Evolutionary conservation across 2,797 vertebrate species (phyloP).

Genomic region (Sorex maritimensis): DNA sequence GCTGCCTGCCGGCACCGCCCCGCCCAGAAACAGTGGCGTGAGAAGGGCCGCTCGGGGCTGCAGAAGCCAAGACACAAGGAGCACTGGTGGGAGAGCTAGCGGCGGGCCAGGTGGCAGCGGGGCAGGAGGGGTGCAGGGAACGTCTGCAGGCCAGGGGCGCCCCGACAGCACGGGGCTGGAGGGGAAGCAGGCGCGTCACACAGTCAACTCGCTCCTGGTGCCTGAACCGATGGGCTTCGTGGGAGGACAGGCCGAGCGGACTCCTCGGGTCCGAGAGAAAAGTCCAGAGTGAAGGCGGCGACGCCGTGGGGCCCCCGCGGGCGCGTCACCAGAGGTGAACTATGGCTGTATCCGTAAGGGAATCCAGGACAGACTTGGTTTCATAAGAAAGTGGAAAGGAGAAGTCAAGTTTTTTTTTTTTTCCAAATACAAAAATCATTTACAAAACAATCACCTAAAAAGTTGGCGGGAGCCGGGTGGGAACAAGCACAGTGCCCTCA

Average conservation of each 20-base stretch:
- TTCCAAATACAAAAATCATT: slow-evolving; percentile 85
- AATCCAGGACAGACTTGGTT: not conserved
- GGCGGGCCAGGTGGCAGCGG: not conserved
- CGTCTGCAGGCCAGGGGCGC: not conserved
- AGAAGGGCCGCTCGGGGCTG: no score
- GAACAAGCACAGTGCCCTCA: slow-evolving; percentile 71
- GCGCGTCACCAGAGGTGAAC: not conserved
- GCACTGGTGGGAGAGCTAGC: not conserved
- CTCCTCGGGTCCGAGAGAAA: not conserved
- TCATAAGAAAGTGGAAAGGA: slow-evolving; percentile 59
- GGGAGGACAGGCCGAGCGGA: slow-evolving; percentile 45
- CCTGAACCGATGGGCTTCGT: not conserved
- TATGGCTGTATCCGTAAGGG: slow-evolving; percentile 64
- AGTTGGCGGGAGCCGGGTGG: slow-evolving; percentile 57
- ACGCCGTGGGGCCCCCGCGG: fast-evolving
- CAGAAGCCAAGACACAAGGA: not conserved
- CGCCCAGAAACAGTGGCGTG: not conserved
- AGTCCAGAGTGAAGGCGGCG: not conserved
- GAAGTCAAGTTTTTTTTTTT: slow-evolving; percentile 63
- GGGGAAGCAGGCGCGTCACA: not conserved
- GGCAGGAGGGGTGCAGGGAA: not conserved
- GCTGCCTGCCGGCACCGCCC: not conserved
- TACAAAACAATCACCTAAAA: slow-evolving; percentile 87
- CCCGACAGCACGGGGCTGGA: not conserved
- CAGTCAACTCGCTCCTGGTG: not conserved